Percentiles rank a stretch among this genome's conserved stretches.
Evolutionary conservation across 1,140 invertebrate species (phyloP).

Genomic region (Drosophila malerkotliana): DNA sequence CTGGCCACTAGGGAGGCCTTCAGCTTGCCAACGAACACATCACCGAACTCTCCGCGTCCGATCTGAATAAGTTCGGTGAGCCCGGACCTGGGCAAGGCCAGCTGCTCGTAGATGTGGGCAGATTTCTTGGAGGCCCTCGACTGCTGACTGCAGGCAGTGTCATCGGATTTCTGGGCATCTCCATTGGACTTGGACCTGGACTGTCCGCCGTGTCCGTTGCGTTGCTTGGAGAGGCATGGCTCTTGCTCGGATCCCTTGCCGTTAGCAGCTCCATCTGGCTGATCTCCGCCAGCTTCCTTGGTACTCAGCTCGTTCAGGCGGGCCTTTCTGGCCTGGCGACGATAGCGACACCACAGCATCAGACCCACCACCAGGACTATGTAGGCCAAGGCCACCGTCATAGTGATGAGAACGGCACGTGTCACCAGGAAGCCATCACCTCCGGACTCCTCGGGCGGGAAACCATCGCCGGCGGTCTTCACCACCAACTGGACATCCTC

Average conservation of each 20-base stretch:
- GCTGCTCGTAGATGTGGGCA: conserved; percentile 89
- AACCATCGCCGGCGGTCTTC: conserved; percentile 86
- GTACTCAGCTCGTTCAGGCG: conserved; percentile 67
- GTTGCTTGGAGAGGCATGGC: conserved; percentile 82
- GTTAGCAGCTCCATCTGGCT: conserved; percentile 62
- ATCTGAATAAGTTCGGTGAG: conserved; percentile 92
- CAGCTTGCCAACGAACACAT: conserved; percentile 88
- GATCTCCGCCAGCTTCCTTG: conserved; percentile 72
- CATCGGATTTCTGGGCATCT: conserved; percentile 89
- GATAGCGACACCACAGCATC: conserved; percentile 95
- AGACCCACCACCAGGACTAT: conserved; percentile 95
- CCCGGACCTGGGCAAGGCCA: conserved; percentile 89
- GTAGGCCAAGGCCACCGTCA: conserved; percentile 95
- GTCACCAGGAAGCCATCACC: conserved; percentile 89
- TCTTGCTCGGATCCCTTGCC: conserved; percentile 81
- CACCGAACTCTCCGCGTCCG: conserved; percentile 94
- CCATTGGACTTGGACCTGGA: conserved; percentile 85
- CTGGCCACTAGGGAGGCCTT: conserved; percentile 82
- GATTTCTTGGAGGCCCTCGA: conserved; percentile 89
- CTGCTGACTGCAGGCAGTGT: conserved; percentile 91
- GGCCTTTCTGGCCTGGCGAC: conserved; percentile 85
- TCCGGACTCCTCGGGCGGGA: conserved; percentile 81
- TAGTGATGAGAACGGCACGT: conserved; percentile 94
- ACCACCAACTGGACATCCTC: conserved; percentile 92
- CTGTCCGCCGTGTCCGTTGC: conserved; percentile 80